Percentiles rank a stretch among this genome's conserved stretches.
Conservation (phyloP, 1,140 invertebrate genomes). For the Whitmania pigra region DNA sequence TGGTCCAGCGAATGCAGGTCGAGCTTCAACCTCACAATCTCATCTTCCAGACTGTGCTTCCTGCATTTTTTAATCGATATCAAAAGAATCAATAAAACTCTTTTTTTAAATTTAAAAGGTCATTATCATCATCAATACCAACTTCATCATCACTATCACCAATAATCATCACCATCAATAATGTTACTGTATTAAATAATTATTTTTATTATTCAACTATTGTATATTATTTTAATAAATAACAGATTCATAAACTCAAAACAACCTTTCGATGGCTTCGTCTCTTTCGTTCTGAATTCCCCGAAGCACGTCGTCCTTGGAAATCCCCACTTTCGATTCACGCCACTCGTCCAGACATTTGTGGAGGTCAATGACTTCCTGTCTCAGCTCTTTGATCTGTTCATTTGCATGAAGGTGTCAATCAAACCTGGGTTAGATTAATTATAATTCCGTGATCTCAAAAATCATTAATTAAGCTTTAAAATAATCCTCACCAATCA, state of each 20-base stretch:
- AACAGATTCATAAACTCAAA: no score
- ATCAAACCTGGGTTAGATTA: no score
- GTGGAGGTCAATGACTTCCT: not conserved
- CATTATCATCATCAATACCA: no score
- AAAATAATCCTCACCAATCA: no score
- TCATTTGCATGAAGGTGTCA: no score
- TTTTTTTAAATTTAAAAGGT: no score
- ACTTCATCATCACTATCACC: no score
- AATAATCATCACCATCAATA: not conserved
- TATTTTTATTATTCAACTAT: not conserved
- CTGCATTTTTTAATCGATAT: constrained; percentile 30
- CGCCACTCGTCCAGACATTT: not conserved
- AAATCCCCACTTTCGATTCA: constrained; percentile 8
- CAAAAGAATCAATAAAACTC: no score
- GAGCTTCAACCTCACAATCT: constrained; percentile 70
- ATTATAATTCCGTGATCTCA: no score
- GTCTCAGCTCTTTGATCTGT: not conserved
- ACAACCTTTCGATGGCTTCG: not conserved
- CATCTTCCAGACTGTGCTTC: constrained; percentile 73
- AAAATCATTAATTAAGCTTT: no score
- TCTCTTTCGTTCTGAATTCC: constrained; percentile 2
- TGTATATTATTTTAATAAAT: not conserved
- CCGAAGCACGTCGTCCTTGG: not conserved
- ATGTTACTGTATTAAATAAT: not conserved
- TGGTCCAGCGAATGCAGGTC: constrained; percentile 82